Evolutionary conservation across 2,113 vertebrate genomes (phyloP), one percentile per base, ranked within the genome.

Genomic region (Arothron firmamentum): DNA sequence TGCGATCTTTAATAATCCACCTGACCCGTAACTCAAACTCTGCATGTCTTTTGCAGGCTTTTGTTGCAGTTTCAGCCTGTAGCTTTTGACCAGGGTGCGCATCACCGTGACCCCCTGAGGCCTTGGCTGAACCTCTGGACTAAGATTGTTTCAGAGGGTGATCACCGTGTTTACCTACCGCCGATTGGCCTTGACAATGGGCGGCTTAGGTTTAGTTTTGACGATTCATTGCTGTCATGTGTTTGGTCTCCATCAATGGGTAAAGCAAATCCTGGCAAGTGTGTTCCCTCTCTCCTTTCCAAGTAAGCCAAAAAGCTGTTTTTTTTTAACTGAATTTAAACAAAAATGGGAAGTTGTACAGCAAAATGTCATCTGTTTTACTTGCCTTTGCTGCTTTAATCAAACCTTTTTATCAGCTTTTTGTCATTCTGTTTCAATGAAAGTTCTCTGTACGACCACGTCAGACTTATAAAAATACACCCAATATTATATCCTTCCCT

Each of bases 171-270:
- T 45, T 72, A 43, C 68, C 67, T 70, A 67, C 21, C 14, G 71
- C 75, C 67, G 70, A 59, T 67, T 73, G 74, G 71, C 77, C 75
- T 78, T 86, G 86, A 88, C 81, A 82, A 79, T 80, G 75, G 75
- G 38, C 10, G 28, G 19, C 76, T 74, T 69, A 62, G 61, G 57
- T 67, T 74, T 21, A 17, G 67, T 74, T 74, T 75, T 68, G 80
- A 78, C 59, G 66, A 83, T 19, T 56, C 63, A 46, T 31, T 49
- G 50, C 53, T 56, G 34, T 59, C 45, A 15, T 16, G 2, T 5
- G 0, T 15, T 46, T 46, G 16, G 14, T 16, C 14, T 16, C 45
- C 15, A 7, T n/a, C 45, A 46, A 16, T 3, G 16, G 13, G 31
- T 34, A 6, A 34, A 10, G 8, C 31, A 17, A 16, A 46, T 46